Conservation (phyloP, 2,888 invertebrate genomes). For the Barypeithes pellucidus region DNA sequence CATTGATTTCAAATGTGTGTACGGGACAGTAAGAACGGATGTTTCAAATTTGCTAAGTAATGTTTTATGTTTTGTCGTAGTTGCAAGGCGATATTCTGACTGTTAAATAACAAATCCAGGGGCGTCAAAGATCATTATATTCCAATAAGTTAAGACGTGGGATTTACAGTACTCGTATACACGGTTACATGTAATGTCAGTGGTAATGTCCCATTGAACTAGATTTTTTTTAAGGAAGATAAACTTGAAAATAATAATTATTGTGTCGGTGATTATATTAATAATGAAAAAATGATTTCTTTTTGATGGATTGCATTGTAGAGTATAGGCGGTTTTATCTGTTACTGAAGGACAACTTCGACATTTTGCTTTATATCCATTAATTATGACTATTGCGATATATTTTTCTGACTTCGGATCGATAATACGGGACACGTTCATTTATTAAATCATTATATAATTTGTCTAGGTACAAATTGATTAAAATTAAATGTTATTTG, state of each 20-base stretch:
- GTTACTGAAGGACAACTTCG: neutral
- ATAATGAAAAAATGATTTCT: constrained; percentile 20
- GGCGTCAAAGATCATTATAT: constrained; percentile 28
- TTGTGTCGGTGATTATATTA: constrained; percentile 40
- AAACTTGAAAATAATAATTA: constrained; percentile 41
- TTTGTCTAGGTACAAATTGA: too few species aligned
- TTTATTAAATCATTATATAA: neutral
- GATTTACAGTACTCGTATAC: constrained; percentile 19
- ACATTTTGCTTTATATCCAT: neutral
- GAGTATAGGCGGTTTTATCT: constrained; percentile 7
- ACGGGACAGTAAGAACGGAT: too few species aligned
- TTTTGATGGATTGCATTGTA: constrained; percentile 11
- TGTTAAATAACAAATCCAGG: constrained; percentile 21
- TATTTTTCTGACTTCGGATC: neutral
- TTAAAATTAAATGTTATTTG: too few species aligned
- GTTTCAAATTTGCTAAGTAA: neutral
- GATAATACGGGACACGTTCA: neutral
- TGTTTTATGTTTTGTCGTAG: neutral
- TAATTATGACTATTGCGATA: neutral
- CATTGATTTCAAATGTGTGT: too few species aligned
- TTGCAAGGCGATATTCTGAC: constrained; percentile 8
- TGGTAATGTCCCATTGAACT: constrained; percentile 35
- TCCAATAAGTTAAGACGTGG: constrained; percentile 25
- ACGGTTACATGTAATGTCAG: constrained; percentile 14
- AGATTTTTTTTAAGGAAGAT: constrained; percentile 44